phyloP scores from a whole-genome alignment of 1,140 invertebrate genomes.

The Carposina sasakii region DNA sequence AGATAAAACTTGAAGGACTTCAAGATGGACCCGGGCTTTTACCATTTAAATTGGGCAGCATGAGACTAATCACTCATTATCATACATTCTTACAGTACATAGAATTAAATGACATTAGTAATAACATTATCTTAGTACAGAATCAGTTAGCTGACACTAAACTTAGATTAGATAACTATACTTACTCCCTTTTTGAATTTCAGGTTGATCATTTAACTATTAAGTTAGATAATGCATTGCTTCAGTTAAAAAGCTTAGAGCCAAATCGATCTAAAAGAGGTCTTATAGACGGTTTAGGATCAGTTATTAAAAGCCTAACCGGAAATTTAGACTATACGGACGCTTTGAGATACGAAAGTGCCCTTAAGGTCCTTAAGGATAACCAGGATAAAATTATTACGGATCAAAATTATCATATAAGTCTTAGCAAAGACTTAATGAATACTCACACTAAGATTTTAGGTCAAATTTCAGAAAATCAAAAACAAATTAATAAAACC shows the following conservation, averaged over 20 bases:
- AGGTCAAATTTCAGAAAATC: conserved; percentile 22
- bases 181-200: conserved; percentile 20
- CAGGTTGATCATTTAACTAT: conserved; percentile 20
- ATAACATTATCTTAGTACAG: conserved; percentile 12
- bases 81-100: conserved; percentile 1
- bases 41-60: not conserved
- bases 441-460: conserved; percentile 9
- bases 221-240: conserved; percentile 18
- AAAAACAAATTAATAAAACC: conserved; percentile 22
- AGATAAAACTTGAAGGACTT: too few relatives aligned
- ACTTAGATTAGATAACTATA: conserved; percentile 20
- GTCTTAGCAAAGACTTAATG: conserved; percentile 20
- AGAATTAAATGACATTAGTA: not conserved
- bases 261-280: conserved; percentile 23
- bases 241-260: conserved; percentile 21
- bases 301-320: conserved; percentile 30
- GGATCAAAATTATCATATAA: conserved; percentile 25
- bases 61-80: conserved; percentile 1
- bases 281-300: conserved; percentile 26
- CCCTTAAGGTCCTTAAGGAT: conserved; percentile 17
- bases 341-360: conserved; percentile 28
- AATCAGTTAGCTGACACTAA: conserved; percentile 11
- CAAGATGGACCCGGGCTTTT: conserved; percentile 1
- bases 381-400: conserved; percentile 12
- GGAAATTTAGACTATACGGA: conserved; percentile 31